Base-by-base conservation (phyloP, 2,888 invertebrate genomes). In the Agrilus mali region DNA sequence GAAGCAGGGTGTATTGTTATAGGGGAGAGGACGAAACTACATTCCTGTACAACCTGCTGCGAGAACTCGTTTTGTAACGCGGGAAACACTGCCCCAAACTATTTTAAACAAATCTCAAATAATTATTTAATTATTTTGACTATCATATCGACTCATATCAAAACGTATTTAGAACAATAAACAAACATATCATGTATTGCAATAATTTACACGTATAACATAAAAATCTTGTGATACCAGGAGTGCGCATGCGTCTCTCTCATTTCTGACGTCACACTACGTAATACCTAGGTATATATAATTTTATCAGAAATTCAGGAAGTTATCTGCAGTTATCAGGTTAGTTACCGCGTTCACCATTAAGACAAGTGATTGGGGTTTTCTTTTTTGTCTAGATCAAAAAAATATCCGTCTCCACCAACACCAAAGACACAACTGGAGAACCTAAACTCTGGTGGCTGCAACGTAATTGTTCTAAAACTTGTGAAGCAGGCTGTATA, bases 1-100 rank as follows among this genome's bases (percentile, higher is more conserved):
- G 87, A 89, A 54, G 79, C 87, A 0, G 89, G 88, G 10, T 90
- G 89, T 66, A 88, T 90, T 56, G 77, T 89, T 40, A 88, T 92
- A 51, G 90, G 90, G 0, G 90, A 92, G 61, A 70, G 90, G 39
- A 89, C 88, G 5, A 90, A 90, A 60, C 68, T 92, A 1, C 86
- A 86, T 65, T 86, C 88, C 12, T 90, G 90, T 64, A 88, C 87
- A 0, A 81, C 85, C 0, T 90, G 90, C 60, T 90, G 90, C 63
- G 80, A 80, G 50, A 75, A 76, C 8, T 78, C 82, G 4, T 72
- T 82, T 6, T 90, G 90, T 67, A 90, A 90, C 64, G 74, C 75
- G 33, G 88, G 86, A 13, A 83, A 78, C 38, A 62, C 64, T 8
- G 60, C 27, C 10, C 27, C 3, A 27, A 27, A 3, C 10, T 27